These are phyloP conservation scores for Cerceris rybyensis DNA, from an alignment of 2,888 invertebrate species.

Conservation along the genomic window DNA sequence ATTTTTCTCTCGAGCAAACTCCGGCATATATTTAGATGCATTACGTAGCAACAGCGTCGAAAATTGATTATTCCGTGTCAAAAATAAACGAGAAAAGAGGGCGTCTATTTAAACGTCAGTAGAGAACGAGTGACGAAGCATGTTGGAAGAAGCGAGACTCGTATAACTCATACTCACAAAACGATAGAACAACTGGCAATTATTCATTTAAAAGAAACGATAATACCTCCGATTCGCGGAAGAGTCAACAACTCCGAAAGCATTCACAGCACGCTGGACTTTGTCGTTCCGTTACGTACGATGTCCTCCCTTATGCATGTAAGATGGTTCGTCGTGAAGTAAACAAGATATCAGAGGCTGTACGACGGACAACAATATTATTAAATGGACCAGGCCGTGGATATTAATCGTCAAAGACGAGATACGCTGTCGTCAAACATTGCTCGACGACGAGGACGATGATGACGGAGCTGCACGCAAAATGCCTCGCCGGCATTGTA, in stretches of 20 bases:
- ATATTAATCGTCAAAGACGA: slow-evolving; percentile 43
- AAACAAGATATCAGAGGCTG: slow-evolving; percentile 66
- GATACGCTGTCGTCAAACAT: slow-evolving; percentile 25
- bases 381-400: slow-evolving; percentile 38
- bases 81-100: too few species aligned
- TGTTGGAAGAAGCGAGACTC: not conserved
- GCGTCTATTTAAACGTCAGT: not conserved
- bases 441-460: not conserved
- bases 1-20: too few species aligned
- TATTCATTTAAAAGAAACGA: slow-evolving; percentile 63
- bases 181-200: slow-evolving; percentile 49
- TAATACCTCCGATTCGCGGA: slow-evolving; percentile 65
- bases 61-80: too few species aligned
- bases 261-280: slow-evolving; percentile 63
- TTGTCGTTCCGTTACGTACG: slow-evolving; percentile 53
- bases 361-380: slow-evolving; percentile 48
- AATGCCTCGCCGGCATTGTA: not conserved
- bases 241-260: slow-evolving; percentile 61
- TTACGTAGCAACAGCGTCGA: too few species aligned
- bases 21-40: too few species aligned
- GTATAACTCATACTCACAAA: slow-evolving; percentile 6
- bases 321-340: slow-evolving; percentile 43
- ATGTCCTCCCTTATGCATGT: slow-evolving; percentile 11
- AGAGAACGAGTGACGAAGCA: not conserved
- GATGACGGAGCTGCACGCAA: not conserved